Base-by-base conservation (phyloP, 2,888 invertebrate genomes). In the Fragum sueziense region DNA sequence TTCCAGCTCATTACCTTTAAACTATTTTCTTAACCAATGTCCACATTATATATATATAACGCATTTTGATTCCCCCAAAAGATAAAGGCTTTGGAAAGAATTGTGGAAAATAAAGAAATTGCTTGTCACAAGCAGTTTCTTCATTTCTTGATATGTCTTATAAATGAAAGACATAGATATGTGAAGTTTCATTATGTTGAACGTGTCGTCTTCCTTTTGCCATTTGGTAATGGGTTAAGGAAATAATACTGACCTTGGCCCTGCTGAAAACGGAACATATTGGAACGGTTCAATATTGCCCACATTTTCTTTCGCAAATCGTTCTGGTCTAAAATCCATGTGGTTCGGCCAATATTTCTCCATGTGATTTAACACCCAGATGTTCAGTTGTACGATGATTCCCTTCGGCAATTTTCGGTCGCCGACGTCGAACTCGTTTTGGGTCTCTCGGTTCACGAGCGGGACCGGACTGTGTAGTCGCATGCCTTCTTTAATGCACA, bases 401-500 rank as follows among this genome's bases (percentile, higher is more conserved):
- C 87, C 88, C 29, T 72, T 71, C 6, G 90, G 91, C 1, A 88
- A 34, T 6, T 51, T 31, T 11, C 79, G 51, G 22, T 89, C 91
- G 29, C 90, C 87, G 9, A 91, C 79, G 6, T 80, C 82, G n/a
- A 90, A 76, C 33, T 88, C 86, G 22, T 85, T 78, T 1, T 85
- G 81, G n/a, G 87, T 74, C 25, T 87, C 73, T 25, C 92, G 79
- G 54, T 82, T 82, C 17, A 91, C 88, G 34, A 85, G 82, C 0
- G 90, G 89, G 0, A 91, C 90, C 0, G 91, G 89, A 4, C 87
- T 72, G 65, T 91, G 88, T 1, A 91, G 65, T 0, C 91, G 87
- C 80, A 91, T 82, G 6, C 88, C 86, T 77, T 91, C 91, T 72
- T 91, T 91, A 25, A 91, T 88, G 70, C 89, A 90, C 75, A 85